Percentiles rank a stretch among this genome's conserved stretches.
phyloP scores from a whole-genome alignment of 2,113 vertebrate genomes.

The Ictalurus punctatus region DNA sequence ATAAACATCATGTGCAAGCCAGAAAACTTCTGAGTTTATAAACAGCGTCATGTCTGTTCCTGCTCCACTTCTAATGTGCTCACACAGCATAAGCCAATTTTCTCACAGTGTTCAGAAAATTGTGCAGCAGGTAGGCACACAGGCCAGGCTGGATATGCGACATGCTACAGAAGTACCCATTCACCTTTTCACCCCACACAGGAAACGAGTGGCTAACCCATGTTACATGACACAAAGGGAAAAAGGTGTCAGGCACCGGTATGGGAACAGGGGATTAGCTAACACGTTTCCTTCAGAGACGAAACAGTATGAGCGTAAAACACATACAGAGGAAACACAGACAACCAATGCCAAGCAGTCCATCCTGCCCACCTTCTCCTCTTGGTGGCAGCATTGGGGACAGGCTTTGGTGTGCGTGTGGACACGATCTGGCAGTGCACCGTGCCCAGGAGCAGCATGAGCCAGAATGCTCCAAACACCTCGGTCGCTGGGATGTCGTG shows the following conservation, averaged over 20 bases:
- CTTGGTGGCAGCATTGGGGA: constrained; percentile 81
- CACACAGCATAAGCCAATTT: constrained; percentile 15
- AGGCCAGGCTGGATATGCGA: neutral
- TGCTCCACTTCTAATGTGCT: neutral
- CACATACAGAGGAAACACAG: neutral
- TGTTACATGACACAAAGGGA: constrained; percentile 21
- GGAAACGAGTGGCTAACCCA: constrained; percentile 44
- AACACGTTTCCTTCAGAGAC: constrained; percentile 8
- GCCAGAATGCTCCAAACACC: constrained; percentile 89
- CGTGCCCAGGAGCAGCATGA: constrained; percentile 95
- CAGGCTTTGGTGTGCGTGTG: constrained; percentile 89
- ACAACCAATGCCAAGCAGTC: neutral
- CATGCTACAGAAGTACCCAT: constrained; percentile 19
- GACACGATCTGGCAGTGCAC: constrained; percentile 99
- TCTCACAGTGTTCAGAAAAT: constrained; percentile 30
- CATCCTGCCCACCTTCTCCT: constrained; percentile 82
- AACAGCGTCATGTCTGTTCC: neutral
- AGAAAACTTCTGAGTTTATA: too few species aligned
- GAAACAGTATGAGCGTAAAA: constrained; percentile 19
- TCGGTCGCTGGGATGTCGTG: constrained; percentile 92
- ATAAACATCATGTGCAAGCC: too few species aligned
- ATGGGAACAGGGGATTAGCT: constrained; percentile 7
- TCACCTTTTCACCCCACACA: constrained; percentile 49
- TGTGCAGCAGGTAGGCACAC: constrained; percentile 1
- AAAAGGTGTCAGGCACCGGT: neutral